A percentile compares a stretch with the other conserved stretches of the same genome.
These are phyloP conservation scores for Arrhopalites spinosus DNA, from an alignment of 2,888 invertebrate species.

Conservation along the genomic window DNA sequence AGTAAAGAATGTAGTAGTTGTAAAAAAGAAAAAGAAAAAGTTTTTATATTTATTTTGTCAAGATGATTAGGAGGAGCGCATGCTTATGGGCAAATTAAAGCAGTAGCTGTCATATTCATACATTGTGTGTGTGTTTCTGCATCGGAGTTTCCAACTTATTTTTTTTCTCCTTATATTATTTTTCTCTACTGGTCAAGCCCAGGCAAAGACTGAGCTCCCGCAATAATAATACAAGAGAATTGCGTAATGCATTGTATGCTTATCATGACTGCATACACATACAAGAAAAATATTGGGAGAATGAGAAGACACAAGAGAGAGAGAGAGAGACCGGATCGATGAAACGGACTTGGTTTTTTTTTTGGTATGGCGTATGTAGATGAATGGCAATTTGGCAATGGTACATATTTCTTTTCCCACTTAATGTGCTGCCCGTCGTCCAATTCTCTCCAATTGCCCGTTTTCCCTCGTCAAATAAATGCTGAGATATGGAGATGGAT, in stretches of 20 bases:
- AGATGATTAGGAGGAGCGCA: too few species aligned
- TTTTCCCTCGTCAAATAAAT: constrained; percentile 18
- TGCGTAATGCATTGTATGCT: constrained; percentile 1
- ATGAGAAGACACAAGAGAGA: constrained; percentile 2
- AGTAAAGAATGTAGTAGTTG: too few species aligned
- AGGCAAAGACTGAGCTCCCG: background rate
- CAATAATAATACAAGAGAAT: background rate
- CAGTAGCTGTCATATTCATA: constrained; percentile 6
- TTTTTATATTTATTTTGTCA: too few species aligned
- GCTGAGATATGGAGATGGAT: background rate
- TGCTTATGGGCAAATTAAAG: background rate
- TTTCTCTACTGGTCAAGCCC: background rate
- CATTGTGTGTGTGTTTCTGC: background rate
- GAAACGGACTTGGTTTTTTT: constrained; percentile 12
- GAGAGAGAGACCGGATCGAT: constrained; percentile 27
- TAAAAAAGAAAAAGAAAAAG: too few species aligned
- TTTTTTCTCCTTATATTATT: background rate
- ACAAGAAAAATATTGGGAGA: constrained; percentile 23
- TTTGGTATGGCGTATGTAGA: background rate
- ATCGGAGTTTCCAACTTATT: background rate
- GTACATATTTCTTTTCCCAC: constrained; percentile 19
- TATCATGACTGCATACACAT: background rate
- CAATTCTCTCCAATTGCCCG: constrained; percentile 9
- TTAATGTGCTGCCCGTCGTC: constrained; percentile 21
- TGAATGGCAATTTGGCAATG: constrained; percentile 13